Conservation (phyloP, 1,140 invertebrate genomes). For the Drosophila obscura region DNA sequence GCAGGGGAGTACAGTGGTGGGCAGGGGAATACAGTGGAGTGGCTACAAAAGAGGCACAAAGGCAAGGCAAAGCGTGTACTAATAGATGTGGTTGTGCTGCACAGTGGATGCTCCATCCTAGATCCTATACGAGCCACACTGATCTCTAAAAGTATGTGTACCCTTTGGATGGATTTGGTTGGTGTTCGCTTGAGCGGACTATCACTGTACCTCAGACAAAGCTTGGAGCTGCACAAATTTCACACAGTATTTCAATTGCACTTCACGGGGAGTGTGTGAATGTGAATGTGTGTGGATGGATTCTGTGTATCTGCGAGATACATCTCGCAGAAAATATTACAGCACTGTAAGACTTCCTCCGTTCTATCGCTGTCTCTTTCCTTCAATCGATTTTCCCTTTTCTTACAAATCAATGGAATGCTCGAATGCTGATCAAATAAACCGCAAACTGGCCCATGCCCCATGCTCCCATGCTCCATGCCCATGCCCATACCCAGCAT, state of each 20-base stretch:
- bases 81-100: constrained; percentile 30
- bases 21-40: constrained; percentile 23
- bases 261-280: constrained; percentile 47
- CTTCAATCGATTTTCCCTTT: constrained; percentile 17
- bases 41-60: constrained; percentile 12
- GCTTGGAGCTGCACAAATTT: constrained; percentile 34
- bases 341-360: constrained; percentile 61
- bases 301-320: constrained; percentile 22
- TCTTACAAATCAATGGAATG: constrained; percentile 71
- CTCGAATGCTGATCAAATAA: constrained; percentile 74
- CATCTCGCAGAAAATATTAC: constrained; percentile 46
- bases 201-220: constrained; percentile 48
- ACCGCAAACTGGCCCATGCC: constrained; percentile 56
- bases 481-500: constrained; percentile 41
- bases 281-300: constrained; percentile 13
- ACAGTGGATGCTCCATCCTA: not conserved
- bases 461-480: not conserved
- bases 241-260: constrained; percentile 59
- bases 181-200: constrained; percentile 41
- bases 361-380: constrained; percentile 7
- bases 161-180: too few relatives aligned
- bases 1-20: constrained; percentile 25
- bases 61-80: not conserved
- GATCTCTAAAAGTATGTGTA: constrained; percentile 4
- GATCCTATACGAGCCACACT: not conserved